Base-by-base conservation (phyloP, 2,888 invertebrate species). In the Choristoneura rosaceana region DNA sequence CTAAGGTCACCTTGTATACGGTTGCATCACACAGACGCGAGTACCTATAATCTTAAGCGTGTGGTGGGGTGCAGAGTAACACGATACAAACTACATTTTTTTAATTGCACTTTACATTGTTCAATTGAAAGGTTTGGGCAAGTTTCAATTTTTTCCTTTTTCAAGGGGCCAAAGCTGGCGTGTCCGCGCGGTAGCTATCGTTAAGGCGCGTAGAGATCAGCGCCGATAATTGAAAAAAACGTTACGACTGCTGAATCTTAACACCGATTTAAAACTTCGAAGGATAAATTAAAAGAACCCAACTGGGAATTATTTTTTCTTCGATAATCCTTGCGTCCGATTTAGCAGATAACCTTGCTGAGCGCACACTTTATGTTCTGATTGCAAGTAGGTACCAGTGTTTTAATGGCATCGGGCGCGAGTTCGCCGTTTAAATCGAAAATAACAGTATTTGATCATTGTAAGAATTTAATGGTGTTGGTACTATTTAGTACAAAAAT, bases 201-300 rank as follows among this genome's bases (percentile, higher is more conserved):
- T 85, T 86, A 85, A 85, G 86, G 87, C 84, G 84, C 88, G 90
- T 85, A 85, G 84, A 90, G 91, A 91, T 91, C 90, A 83, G 82
- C 84, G 80, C 88, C 81, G 92, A 92, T 92, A 92, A 92, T 90
- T 90, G 88, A 90, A 90, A 88, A 78, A 89, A 91, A 89, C 87
- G 86, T 89, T 89, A 87, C 90, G 89, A 90, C 87, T 85, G 85
- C 84, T 89, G 91, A 90, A 90, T 91, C 89, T 89, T 90, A 93
- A 92, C 92, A 91, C 89, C 89, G 91, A 90, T 92, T 92, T 91
- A 90, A 92, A 92, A 90, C 89, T 87, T 87, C 87, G 86, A 89
- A 85, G 89, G 90, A 90, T 92, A 92, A 92, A 92, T 93, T 92
- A 93, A 93, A 92, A 88, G 91, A 90, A 89, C 89, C 81, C 88